Conservation (phyloP, 1,140 invertebrate species). For the Ooceraea biroi region DNA sequence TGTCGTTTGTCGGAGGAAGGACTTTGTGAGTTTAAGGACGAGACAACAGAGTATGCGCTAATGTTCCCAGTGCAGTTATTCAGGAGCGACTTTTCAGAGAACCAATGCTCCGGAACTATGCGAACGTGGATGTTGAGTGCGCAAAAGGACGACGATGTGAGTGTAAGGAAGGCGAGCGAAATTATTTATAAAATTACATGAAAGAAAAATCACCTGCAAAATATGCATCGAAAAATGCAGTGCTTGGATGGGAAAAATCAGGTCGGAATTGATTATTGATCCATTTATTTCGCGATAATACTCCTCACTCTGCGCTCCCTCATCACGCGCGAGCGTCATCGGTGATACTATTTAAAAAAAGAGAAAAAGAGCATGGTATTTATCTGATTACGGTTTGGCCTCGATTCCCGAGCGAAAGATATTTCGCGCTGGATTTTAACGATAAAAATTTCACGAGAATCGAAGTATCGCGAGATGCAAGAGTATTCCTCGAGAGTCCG, state of each 20-base stretch:
- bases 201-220: slow-evolving; percentile 44
- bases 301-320: background rate
- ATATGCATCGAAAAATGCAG: slow-evolving; percentile 49
- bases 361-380: slow-evolving; percentile 4
- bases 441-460: slow-evolving; percentile 33
- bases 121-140: background rate
- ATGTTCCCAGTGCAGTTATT: slow-evolving; percentile 48
- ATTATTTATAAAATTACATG: slow-evolving; percentile 65
- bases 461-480: slow-evolving; percentile 33
- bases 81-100: slow-evolving; percentile 39
- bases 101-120: slow-evolving; percentile 19
- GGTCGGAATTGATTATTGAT: slow-evolving; percentile 28
- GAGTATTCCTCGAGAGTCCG: slow-evolving; percentile 44
- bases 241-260: background rate
- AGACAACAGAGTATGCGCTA: slow-evolving; percentile 30
- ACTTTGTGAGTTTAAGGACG: slow-evolving; percentile 44
- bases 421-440: background rate
- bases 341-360: slow-evolving; percentile 5
- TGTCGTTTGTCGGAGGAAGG: background rate
- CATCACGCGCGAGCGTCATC: slow-evolving; percentile 1
- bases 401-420: slow-evolving; percentile 1
- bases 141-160: slow-evolving; percentile 7
- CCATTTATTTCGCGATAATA: slow-evolving; percentile 42
- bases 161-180: background rate
- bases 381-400: slow-evolving; percentile 14